Conservation (phyloP, 2,888 invertebrate species). For the Dioctria linearis region DNA sequence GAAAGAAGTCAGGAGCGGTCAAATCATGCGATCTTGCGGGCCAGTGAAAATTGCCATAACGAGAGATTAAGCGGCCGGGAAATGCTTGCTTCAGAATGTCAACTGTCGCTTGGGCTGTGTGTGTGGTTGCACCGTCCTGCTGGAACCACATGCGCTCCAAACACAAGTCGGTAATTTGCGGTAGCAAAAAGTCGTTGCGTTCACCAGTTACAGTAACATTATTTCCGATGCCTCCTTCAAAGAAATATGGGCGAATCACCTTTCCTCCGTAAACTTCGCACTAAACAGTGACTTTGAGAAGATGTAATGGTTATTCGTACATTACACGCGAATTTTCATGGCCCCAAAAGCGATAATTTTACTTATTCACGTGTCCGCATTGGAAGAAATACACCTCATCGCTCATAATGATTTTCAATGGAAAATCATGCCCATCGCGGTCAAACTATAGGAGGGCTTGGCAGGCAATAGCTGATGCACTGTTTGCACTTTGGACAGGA, state of each 20-base stretch:
- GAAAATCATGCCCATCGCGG: too few species aligned
- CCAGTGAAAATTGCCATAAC: neutral
- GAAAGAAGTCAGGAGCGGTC: neutral
- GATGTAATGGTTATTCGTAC: slow-evolving; percentile 6
- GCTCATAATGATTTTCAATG: too few species aligned
- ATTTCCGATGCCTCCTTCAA: too few species aligned
- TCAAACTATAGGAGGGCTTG: too few species aligned
- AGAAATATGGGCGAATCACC: too few species aligned
- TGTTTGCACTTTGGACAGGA: too few species aligned
- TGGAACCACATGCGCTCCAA: neutral
- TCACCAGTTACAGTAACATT: too few species aligned
- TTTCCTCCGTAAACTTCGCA: neutral
- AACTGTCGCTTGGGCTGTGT: too few species aligned
- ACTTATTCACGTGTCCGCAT: too few species aligned
- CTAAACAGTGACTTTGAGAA: slow-evolving; percentile 37
- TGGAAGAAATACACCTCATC: too few species aligned
- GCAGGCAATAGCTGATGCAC: too few species aligned
- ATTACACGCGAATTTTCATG: slow-evolving; percentile 13
- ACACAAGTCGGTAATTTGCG: neutral
- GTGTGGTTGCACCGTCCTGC: too few species aligned
- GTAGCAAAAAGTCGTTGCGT: neutral
- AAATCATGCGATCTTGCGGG: neutral
- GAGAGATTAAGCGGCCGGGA: neutral
- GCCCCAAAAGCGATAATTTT: neutral
- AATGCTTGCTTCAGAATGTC: neutral